Conservation (phyloP, 2,797 vertebrate species). For the Siniperca obscura region DNA sequence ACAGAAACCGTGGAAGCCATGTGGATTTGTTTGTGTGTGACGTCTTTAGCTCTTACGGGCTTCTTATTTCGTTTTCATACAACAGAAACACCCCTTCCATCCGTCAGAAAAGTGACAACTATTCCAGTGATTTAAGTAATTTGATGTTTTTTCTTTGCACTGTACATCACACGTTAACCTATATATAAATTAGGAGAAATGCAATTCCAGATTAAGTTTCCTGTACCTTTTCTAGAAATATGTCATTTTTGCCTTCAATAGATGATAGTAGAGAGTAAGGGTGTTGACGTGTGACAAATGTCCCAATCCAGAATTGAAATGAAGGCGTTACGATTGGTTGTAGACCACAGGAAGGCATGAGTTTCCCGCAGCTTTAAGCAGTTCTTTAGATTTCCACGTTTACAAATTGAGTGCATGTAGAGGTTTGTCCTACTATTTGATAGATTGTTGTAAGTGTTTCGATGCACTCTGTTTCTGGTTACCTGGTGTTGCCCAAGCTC, state of each 20-base stretch:
- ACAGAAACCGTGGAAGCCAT: background rate
- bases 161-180: no score
- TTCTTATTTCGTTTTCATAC: background rate
- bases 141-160: no score
- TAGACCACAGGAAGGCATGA: background rate
- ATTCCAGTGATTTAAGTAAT: background rate
- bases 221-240: no score
- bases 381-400: no score
- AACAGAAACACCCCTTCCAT: background rate
- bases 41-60: background rate
- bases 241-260: no score
- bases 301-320: no score
- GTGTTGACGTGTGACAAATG: no score
- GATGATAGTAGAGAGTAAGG: no score
- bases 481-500: constrained; percentile 84
- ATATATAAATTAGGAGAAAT: no score
- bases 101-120: background rate
- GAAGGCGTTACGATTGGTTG: no score
- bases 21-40: background rate
- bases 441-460: background rate
- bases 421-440: background rate
- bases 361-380: background rate
- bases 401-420: no score
- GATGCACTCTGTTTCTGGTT: background rate
- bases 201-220: no score